Evolutionary conservation across 2,113 vertebrate genomes (phyloP).

Genomic region (Uropsilus gracilis): DNA sequence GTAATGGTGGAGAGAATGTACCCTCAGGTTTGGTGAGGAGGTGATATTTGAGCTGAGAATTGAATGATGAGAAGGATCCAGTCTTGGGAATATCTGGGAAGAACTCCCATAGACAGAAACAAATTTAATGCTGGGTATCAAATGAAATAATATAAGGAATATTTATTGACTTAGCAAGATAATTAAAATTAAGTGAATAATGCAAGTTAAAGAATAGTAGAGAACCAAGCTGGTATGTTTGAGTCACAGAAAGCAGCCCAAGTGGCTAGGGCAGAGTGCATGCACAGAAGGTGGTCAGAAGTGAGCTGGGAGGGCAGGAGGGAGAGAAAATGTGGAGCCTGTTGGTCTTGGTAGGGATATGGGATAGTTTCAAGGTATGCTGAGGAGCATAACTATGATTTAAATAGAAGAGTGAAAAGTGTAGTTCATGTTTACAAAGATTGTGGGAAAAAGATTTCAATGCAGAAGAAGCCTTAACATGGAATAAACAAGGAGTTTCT

Average conservation of each 20-base stretch:
- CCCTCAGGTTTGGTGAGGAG: background rate
- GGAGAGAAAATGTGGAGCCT: background rate
- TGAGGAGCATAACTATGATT: background rate
- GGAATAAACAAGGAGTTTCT: background rate
- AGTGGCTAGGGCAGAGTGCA: background rate
- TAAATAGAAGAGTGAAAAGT: background rate
- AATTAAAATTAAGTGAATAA: no score
- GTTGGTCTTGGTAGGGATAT: background rate
- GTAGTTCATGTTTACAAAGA: background rate
- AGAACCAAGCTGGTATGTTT: background rate
- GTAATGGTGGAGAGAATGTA: background rate
- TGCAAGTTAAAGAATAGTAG: no score
- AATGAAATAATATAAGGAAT: no score
- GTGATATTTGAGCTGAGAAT: background rate
- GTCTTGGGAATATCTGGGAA: background rate
- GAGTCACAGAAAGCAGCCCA: background rate
- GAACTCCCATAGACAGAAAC: accelerated
- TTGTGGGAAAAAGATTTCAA: background rate
- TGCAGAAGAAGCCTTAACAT: background rate
- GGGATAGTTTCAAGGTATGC: background rate
- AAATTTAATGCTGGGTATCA: no score
- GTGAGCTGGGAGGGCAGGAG: background rate
- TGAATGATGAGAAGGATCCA: background rate
- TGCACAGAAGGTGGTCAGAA: background rate
- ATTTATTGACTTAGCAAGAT: no score